phyloP scores from a whole-genome alignment of 2,888 invertebrate species.

The Gortyna flavago region DNA sequence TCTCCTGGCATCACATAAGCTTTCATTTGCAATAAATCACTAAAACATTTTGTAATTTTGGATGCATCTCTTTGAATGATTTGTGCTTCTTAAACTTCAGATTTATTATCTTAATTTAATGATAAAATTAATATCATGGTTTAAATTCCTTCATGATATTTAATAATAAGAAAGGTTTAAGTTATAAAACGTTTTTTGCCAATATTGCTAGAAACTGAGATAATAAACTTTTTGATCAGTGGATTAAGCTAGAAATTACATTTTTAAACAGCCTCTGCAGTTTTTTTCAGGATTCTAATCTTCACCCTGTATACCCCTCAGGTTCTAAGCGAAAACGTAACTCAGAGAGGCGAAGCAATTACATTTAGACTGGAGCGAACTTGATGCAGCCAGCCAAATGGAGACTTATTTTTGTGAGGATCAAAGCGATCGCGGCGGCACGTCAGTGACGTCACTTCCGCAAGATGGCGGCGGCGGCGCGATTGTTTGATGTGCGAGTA shows the following conservation, averaged over 20 bases:
- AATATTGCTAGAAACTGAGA: neutral
- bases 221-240: too few relatives aligned
- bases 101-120: neutral
- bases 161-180: neutral
- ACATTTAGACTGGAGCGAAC: constrained; percentile 75
- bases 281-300: neutral
- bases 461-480: constrained; percentile 87
- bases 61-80: neutral
- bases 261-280: neutral
- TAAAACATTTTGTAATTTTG: constrained; percentile 3
- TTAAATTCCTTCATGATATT: neutral
- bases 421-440: constrained; percentile 86
- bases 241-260: neutral
- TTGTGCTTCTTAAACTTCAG: constrained; percentile 3
- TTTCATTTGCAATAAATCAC: constrained; percentile 25
- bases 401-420: constrained; percentile 85
- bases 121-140: neutral
- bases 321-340: constrained; percentile 34
- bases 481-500: constrained; percentile 90
- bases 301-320: constrained; percentile 11
- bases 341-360: constrained; percentile 73
- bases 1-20: neutral
- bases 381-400: constrained; percentile 72
- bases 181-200: neutral
- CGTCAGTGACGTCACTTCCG: constrained; percentile 88